Conservation (phyloP, 2,113 vertebrate species). For the Camarhynchus parvulus region DNA sequence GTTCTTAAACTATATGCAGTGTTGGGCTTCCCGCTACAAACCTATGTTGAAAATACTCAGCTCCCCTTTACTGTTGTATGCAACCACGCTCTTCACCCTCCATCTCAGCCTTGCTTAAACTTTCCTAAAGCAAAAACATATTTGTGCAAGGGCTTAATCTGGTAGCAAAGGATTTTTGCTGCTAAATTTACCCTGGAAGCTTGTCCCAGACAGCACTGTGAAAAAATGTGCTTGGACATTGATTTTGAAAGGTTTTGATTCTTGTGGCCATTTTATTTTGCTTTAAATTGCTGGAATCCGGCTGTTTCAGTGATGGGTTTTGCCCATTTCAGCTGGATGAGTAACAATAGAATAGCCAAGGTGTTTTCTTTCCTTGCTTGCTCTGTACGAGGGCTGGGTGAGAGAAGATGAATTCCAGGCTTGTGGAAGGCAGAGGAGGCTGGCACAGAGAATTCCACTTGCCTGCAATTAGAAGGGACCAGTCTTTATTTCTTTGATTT, state of each 20-base stretch:
- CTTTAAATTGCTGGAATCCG: neutral
- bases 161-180: slow-evolving; percentile 1
- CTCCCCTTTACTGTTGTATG: neutral
- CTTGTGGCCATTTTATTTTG: neutral
- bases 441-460: neutral
- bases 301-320: neutral
- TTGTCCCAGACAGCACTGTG: neutral
- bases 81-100: neutral
- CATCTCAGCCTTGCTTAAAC: slow-evolving; percentile 16
- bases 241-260: neutral
- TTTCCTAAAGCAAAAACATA: slow-evolving; percentile 5
- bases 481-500: neutral
- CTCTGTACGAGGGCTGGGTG: neutral
- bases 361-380: neutral
- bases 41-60: neutral
- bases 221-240: slow-evolving; percentile 1
- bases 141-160: neutral
- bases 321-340: neutral
- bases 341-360: neutral
- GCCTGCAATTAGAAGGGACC: neutral
- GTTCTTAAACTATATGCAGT: neutral
- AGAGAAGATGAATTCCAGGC: neutral
- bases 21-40: neutral
- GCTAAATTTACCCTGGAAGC: slow-evolving; percentile 13
- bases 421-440: neutral